Evolutionary conservation across 2,888 invertebrate genomes (phyloP), one percentile per base, ranked within the genome.

Genomic region (Seira musarum): DNA sequence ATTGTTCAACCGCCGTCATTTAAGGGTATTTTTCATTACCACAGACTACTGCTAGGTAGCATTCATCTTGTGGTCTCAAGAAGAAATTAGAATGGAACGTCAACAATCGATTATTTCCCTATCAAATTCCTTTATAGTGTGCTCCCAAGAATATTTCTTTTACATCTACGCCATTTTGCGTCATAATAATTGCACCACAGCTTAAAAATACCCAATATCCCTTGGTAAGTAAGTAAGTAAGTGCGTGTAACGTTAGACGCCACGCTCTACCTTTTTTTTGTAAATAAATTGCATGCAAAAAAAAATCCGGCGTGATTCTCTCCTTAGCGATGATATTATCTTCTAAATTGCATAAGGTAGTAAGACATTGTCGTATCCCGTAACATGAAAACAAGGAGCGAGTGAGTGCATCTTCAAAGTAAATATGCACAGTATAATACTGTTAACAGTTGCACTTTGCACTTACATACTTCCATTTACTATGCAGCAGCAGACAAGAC

Each of bases 401-500:
- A 30, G 30, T 30, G 2, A 8, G 30, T 30, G 30, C 30, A 30
- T 30, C 30, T 3, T 53, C 30, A 53, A 13, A 8, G 53, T 53
- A 53, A 53, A 53, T 53, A 53, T 53, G 53, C 53, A 53, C 13
- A 53, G 53, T 53, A 53, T 53, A 53, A 53, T 53, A 15, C 17
- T 53, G 53, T 53, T 53, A 53, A 53, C 53, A 53, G 17, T n/a
- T 53, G 53, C 53, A 53, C 53, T 53, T 53, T 30, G 64, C 64
- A 64, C 61, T 61, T 30, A 30, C 30, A 30, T 30, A 8, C 64
- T 63, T 21, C 63, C 63, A 63, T 63, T 63, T 22, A 3, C 10
- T 63, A 25, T 30, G 30, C 24, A 30, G 22, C 57, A 3, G 21
- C 61, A 61, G 61, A 19, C 61, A 2, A 21, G 30, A 25, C 53